These are phyloP conservation scores for Drosophila navojoa DNA, from an alignment of 1,140 invertebrate genomes.

Conservation along the genomic window DNA sequence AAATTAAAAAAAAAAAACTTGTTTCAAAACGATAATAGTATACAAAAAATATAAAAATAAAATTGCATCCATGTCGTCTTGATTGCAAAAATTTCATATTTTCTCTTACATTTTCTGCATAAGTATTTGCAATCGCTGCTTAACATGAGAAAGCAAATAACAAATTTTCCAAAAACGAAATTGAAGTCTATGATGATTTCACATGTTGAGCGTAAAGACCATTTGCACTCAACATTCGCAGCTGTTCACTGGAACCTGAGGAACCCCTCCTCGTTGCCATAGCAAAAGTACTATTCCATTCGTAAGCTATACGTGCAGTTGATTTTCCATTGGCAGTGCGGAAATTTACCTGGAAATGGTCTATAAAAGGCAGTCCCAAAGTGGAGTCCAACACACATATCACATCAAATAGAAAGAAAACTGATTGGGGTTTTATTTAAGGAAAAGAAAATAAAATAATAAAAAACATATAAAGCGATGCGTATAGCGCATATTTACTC, in stretches of 20 bases:
- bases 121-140: no score
- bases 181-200: no score
- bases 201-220: no score
- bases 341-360: conserved; percentile 52
- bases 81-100: no score
- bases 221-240: not conserved
- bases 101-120: no score
- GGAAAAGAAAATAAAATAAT: not conserved
- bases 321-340: conserved; percentile 57
- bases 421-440: conserved; percentile 28
- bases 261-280: not conserved
- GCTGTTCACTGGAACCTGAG: conserved; percentile 2
- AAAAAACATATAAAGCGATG: not conserved
- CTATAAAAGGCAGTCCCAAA: conserved; percentile 47
- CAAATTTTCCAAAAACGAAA: no score
- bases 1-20: no score
- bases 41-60: no score
- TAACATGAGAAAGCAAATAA: no score
- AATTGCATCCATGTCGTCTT: no score
- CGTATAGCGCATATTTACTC: not conserved
- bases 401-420: conserved; percentile 3
- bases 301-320: conserved; percentile 38
- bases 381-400: not conserved
- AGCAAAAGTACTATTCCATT: not conserved
- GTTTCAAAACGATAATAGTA: no score